Evolutionary conservation across 2,113 vertebrate species (phyloP).

Genomic region (Myocastor coypus): DNA sequence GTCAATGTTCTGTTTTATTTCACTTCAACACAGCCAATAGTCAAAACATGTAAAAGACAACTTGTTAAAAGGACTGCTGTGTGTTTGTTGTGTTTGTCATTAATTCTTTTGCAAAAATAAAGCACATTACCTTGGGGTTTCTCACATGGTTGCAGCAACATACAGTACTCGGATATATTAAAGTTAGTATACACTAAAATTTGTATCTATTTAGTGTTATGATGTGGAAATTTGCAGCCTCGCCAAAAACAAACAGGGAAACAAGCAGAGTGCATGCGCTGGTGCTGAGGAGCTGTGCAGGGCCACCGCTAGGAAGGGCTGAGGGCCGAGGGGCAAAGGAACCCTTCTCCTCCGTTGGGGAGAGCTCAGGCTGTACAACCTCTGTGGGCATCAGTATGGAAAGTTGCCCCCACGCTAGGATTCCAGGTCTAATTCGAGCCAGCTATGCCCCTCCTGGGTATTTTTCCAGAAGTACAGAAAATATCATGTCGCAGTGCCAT

Average conservation of each 20-base stretch:
- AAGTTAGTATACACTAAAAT: not conserved
- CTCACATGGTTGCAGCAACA: not conserved
- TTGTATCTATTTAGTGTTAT: not conserved
- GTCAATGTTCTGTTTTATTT: not conserved
- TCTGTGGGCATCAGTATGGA: too few relatives aligned
- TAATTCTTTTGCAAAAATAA: not conserved
- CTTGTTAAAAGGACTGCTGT: not conserved
- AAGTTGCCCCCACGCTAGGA: too few relatives aligned
- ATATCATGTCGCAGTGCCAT: too few relatives aligned
- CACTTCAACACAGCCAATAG: not conserved
- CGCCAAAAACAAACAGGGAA: not conserved
- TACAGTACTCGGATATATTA: not conserved
- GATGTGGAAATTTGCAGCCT: not conserved
- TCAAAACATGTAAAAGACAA: not conserved
- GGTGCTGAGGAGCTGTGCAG: not conserved
- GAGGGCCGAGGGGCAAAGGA: too few relatives aligned
- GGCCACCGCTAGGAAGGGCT: too few relatives aligned
- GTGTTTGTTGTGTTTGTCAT: not conserved
- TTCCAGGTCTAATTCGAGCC: too few relatives aligned
- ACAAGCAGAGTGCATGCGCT: not conserved
- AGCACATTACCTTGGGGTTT: not conserved
- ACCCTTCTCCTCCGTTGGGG: too few relatives aligned
- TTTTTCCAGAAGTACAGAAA: too few relatives aligned
- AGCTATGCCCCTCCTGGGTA: too few relatives aligned
- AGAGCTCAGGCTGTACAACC: too few relatives aligned